Conservation (phyloP, 1,140 invertebrate species). For the Condylostylus longicornis region DNA sequence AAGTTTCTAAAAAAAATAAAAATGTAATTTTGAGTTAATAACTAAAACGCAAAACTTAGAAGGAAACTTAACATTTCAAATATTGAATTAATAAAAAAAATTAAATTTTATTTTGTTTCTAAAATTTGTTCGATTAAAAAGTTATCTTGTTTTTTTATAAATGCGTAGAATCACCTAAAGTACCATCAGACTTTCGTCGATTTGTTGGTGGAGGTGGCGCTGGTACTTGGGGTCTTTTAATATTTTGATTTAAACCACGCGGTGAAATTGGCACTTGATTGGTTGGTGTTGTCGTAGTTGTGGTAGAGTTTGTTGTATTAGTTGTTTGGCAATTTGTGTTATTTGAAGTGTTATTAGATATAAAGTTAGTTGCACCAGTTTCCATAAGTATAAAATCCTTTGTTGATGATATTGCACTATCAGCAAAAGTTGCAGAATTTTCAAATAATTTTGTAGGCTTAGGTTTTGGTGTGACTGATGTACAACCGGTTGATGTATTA, state of each 20-base stretch:
- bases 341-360: neutral
- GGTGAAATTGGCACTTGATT: slow-evolving; percentile 3
- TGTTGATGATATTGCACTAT: slow-evolving; percentile 3
- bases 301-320: neutral
- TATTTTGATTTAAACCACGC: slow-evolving; percentile 1
- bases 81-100: too few species aligned
- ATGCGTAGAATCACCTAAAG: slow-evolving; percentile 4
- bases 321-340: neutral
- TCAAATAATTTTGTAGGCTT: too few species aligned
- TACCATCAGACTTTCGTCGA: neutral
- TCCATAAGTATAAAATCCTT: slow-evolving; percentile 1
- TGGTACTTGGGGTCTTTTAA: slow-evolving; percentile 5
- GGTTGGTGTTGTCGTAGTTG: neutral
- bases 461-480: neutral
- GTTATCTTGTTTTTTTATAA: too few species aligned
- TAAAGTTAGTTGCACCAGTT: neutral
- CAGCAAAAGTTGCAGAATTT: slow-evolving; percentile 5
- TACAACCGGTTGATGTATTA: slow-evolving; percentile 18
- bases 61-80: too few species aligned
- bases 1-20: too few species aligned
- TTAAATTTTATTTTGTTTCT: too few species aligned
- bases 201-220: slow-evolving; percentile 4
- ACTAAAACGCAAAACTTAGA: too few species aligned
- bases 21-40: too few species aligned
- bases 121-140: too few species aligned